phyloP scores from a whole-genome alignment of 2,888 invertebrate species.

The Aphrophora alni region DNA sequence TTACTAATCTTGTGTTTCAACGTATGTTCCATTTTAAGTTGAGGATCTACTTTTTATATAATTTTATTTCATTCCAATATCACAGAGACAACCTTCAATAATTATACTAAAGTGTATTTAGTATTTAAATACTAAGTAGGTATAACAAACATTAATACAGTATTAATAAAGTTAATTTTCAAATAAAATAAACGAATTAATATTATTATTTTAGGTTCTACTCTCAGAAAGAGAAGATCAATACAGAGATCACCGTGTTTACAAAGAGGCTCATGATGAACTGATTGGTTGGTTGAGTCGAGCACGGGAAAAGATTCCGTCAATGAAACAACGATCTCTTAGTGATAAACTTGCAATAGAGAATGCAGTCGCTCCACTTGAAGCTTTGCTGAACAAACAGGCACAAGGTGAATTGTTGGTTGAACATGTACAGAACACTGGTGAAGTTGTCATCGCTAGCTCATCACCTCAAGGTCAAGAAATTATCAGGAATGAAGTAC shows the following conservation, averaged over 20 bases:
- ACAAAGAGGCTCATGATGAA: slow-evolving; percentile 92
- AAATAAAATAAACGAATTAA: too few relatives aligned
- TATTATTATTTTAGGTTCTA: slow-evolving; percentile 64
- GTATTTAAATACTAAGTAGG: too few relatives aligned
- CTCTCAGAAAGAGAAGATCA: slow-evolving; percentile 82
- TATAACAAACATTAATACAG: too few relatives aligned
- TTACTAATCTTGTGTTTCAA: too few relatives aligned
- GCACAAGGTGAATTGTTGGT: slow-evolving; percentile 88
- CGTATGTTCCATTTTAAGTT: too few relatives aligned
- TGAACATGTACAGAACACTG: slow-evolving; percentile 86
- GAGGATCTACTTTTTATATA: too few relatives aligned
- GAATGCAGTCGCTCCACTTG: slow-evolving; percentile 85
- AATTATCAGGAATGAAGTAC: slow-evolving; percentile 83
- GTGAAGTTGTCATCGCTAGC: slow-evolving; percentile 83
- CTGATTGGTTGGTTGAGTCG: slow-evolving; percentile 86
- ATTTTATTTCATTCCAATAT: too few relatives aligned
- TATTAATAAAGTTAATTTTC: too few relatives aligned
- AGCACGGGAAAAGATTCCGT: slow-evolving; percentile 88
- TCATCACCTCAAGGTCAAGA: slow-evolving; percentile 82
- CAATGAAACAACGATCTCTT: slow-evolving; percentile 81
- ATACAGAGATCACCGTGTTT: slow-evolving; percentile 84
- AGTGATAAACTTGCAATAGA: slow-evolving; percentile 90
- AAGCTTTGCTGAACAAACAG: slow-evolving; percentile 84
- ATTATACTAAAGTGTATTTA: too few relatives aligned
- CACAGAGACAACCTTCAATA: too few relatives aligned